Base-by-base conservation (phyloP, 2,113 vertebrate species). In the Felis chaus region DNA sequence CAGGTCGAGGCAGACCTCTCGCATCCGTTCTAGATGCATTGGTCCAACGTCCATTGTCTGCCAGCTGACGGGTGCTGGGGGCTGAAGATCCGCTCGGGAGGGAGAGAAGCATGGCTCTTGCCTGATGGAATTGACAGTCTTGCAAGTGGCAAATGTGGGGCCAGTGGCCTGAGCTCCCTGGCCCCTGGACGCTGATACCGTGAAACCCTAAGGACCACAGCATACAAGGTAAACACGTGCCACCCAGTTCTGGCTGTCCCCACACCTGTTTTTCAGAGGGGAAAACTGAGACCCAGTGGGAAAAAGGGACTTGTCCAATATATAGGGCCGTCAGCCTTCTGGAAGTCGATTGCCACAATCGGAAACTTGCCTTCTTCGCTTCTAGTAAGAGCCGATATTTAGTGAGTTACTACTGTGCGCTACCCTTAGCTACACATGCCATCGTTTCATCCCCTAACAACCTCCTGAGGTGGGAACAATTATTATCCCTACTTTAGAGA, bases 141-240 rank as follows among this genome's bases (percentile, higher is more conserved):
- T 18, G 39, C 39, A 53, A n/a, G 50, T 13, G 29, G 39, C 16
- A 25, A 7, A 36, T 16, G 18, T 65, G 8, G 16, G 11, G 33
- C 57, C 45, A 7, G n/a, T 1, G 9, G 12, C 41, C 31, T 27
- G 55, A 87, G 45, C 25, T 39, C 36, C 55, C 33, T 27, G 7
- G 12, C 12, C 74, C 45, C 55, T 39, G 18, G 0, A 39, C 1
- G 0, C n/a, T 36, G 39, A 39, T 9, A 11, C n/a, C 1, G 0
- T 13, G 41, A 53, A 14, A 36, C 16, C 29, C n/a, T 10, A 45
- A 41, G 0, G 39, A 23, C 13, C 57, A 68, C 1, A 25, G 68
- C n/a, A 87, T 4, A 55, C 27, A 15, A 14, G 1, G 10, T 36
- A 10, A 66, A 8, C n/a, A 27, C 55, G 18, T 25, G 36, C 2